Percentiles rank a stretch among this genome's conserved stretches.
These are phyloP conservation scores for Achatina immaculata DNA, from an alignment of 1,140 invertebrate genomes.

Conservation along the genomic window DNA sequence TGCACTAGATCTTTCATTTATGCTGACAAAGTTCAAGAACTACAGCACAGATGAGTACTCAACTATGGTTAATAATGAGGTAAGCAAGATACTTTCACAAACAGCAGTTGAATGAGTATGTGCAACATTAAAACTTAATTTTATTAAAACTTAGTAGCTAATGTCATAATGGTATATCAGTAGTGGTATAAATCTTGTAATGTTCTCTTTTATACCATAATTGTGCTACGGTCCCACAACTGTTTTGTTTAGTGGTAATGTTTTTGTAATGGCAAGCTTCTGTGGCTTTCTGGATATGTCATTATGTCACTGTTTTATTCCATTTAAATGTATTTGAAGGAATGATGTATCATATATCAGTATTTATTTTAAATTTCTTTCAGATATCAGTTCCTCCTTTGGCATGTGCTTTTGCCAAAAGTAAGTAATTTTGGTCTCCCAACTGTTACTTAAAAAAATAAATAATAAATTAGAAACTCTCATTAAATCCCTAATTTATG, in stretches of 20 bases:
- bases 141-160: not conserved
- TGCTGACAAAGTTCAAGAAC: conserved; percentile 53
- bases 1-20: conserved; percentile 23
- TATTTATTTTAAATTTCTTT: conserved; percentile 23
- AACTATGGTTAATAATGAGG: conserved; percentile 54
- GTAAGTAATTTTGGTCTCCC: conserved; percentile 55
- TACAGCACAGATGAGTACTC: conserved; percentile 51
- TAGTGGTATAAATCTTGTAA: too few species aligned
- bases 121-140: not conserved
- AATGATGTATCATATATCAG: not conserved
- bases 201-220: too few species aligned
- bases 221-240: too few species aligned
- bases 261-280: too few species aligned
- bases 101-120: not conserved
- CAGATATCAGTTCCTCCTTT: conserved; percentile 61
- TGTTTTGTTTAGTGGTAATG: too few species aligned
- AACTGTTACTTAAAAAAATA: too few species aligned
- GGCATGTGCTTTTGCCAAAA: conserved; percentile 59
- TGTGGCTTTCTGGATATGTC: too few species aligned
- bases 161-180: not conserved
- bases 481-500: too few species aligned
- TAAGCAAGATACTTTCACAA: conserved; percentile 36
- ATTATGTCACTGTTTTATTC: too few species aligned
- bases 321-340: too few species aligned
- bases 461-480: too few species aligned